These are phyloP conservation scores for Artibeus jamaicensis DNA, from an alignment of 2,797 vertebrate species.

Conservation along the genomic window DNA sequence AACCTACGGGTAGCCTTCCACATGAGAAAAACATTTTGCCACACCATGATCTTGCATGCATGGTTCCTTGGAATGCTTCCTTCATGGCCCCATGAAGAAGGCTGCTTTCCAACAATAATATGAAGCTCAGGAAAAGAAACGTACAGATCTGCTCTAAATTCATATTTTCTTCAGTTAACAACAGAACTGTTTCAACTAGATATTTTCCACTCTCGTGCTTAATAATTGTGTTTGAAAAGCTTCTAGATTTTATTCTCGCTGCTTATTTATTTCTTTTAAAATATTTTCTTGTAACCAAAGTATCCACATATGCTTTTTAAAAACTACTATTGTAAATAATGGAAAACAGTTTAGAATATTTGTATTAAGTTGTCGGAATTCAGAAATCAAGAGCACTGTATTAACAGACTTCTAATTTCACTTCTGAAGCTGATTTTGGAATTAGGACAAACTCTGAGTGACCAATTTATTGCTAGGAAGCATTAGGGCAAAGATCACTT, in stretches of 20 bases:
- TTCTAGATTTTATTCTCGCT: neutral
- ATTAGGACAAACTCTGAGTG: neutral
- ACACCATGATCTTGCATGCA: neutral
- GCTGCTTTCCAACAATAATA: neutral
- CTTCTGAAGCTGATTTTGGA: neutral
- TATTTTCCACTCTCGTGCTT: neutral
- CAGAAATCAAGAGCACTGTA: neutral
- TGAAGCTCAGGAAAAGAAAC: neutral
- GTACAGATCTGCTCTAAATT: neutral
- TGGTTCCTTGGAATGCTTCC: neutral
- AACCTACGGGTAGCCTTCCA: neutral
- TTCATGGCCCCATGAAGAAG: neutral
- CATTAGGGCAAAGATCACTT: neutral
- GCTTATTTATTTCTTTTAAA: neutral
- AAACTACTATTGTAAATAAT: neutral
- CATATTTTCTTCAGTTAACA: neutral
- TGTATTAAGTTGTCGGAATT: neutral
- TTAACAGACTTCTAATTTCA: neutral
- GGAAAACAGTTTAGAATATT: neutral
- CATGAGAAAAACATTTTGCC: neutral
- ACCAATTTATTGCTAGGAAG: neutral
- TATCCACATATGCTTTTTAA: neutral
- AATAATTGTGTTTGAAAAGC: neutral
- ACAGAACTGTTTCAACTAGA: neutral
- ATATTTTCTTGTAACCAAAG: neutral